Evolutionary conservation across 92 coral and sea anemone species (phyloP).

Genomic region (Porites cylindrica): DNA sequence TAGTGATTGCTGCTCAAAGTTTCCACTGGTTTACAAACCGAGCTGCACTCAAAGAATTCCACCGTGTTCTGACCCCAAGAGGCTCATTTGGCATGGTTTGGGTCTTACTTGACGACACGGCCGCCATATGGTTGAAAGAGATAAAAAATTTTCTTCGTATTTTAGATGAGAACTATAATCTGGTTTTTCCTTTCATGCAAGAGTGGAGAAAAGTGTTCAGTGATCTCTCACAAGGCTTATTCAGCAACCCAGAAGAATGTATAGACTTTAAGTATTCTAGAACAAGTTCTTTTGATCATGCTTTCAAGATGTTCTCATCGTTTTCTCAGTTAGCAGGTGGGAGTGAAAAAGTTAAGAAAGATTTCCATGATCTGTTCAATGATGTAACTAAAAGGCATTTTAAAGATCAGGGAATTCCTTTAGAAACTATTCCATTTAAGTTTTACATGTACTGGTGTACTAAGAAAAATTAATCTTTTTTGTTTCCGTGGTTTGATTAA

Average conservation of each 20-base stretch:
- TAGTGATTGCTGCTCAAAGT: slow-evolving; percentile 19
- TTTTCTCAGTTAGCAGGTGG: slow-evolving; percentile 5
- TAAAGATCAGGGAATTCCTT: not conserved
- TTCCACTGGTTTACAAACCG: slow-evolving; percentile 32
- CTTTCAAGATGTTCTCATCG: not conserved
- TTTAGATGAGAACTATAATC: not conserved
- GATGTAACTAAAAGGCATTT: slow-evolving; percentile 17
- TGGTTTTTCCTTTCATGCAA: not conserved
- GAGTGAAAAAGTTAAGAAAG: slow-evolving; percentile 3
- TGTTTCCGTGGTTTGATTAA: not conserved
- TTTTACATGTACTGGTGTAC: not conserved
- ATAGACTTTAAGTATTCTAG: not conserved
- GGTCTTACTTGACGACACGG: not conserved
- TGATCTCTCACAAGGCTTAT: not conserved
- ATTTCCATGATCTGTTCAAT: slow-evolving; percentile 12
- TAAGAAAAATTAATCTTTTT: not conserved
- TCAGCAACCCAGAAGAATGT: slow-evolving; percentile 11
- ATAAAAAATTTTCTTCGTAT: not conserved
- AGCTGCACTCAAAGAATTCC: not conserved
- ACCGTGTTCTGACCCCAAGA: slow-evolving; percentile 17
- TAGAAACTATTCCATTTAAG: not conserved
- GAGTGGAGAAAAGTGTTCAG: slow-evolving; percentile 12
- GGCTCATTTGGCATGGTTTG: slow-evolving; percentile 13
- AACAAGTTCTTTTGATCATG: slow-evolving; percentile 9
- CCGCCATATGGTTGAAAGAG: not conserved